Conservation (phyloP, 2,797 vertebrate species). For the Sebastolobus altivelis region DNA sequence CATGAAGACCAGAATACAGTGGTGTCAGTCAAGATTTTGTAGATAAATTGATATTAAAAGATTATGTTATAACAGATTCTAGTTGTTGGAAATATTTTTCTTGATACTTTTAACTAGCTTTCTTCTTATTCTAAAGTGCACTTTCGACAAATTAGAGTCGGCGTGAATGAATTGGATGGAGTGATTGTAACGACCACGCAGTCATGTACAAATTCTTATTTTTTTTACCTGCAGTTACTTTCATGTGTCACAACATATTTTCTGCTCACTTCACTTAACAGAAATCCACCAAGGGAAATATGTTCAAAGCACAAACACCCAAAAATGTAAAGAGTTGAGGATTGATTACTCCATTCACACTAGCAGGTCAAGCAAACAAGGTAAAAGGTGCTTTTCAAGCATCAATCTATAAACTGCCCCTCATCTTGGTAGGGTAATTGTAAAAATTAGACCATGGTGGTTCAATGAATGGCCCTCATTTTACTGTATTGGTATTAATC, state of each 20-base stretch:
- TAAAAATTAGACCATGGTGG: background rate
- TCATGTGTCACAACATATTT: background rate
- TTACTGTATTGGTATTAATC: background rate
- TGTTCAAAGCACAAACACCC: background rate
- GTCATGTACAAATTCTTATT: background rate
- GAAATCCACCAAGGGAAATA: background rate
- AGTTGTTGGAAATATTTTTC: constrained; percentile 83
- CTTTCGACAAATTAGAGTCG: background rate
- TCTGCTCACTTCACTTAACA: background rate
- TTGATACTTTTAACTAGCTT: background rate
- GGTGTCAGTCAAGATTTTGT: constrained; percentile 97
- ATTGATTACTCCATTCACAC: background rate
- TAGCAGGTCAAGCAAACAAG: constrained; percentile 3
- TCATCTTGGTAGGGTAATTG: background rate
- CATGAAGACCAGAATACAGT: constrained; percentile 87
- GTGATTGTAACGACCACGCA: background rate
- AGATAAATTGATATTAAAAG: constrained; percentile 98
- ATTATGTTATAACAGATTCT: constrained; percentile 85
- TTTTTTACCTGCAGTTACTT: background rate
- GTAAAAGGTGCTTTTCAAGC: background rate
- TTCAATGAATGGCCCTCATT: background rate
- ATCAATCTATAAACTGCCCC: background rate
- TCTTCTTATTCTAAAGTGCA: background rate
- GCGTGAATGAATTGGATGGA: background rate
- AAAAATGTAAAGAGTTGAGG: background rate